Percentiles rank a stretch among this genome's conserved stretches.
These are phyloP conservation scores for Megaceryle torquata DNA, from an alignment of 2,113 vertebrate species.

Conservation along the genomic window DNA sequence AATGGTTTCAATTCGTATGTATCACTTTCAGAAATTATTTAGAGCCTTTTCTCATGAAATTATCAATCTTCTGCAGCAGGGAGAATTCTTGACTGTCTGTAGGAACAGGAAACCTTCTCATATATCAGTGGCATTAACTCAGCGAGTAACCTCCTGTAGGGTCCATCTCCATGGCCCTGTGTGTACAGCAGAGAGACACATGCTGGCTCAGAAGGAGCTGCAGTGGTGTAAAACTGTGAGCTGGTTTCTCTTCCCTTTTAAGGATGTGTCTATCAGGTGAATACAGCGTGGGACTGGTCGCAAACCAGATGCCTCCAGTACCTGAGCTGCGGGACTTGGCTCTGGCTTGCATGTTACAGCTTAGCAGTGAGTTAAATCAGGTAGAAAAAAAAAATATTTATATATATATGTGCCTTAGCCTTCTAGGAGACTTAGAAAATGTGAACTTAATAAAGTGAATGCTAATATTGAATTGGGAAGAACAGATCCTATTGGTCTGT, in stretches of 20 bases:
- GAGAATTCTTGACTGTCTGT: background rate
- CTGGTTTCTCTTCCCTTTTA: background rate
- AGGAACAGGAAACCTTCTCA: background rate
- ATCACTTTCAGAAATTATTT: constrained; percentile 47
- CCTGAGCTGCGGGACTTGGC: background rate
- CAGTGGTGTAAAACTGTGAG: background rate
- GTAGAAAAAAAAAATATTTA: background rate
- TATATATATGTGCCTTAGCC: accelerated
- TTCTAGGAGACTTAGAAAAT: background rate
- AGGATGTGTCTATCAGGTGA: background rate
- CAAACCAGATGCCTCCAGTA: background rate
- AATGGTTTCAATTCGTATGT: background rate
- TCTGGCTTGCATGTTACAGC: background rate
- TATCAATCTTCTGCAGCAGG: background rate
- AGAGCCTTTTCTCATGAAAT: constrained; percentile 35
- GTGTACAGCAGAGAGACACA: background rate
- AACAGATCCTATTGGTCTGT: background rate
- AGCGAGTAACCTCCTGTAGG: background rate
- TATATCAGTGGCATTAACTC: background rate
- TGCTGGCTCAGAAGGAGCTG: background rate
- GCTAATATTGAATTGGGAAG: background rate
- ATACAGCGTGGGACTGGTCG: background rate
- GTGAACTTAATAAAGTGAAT: background rate
- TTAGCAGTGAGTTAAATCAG: background rate
- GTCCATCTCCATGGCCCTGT: background rate